Conservation (phyloP, 2,797 vertebrate genomes). For the Etheostoma perlongum region DNA sequence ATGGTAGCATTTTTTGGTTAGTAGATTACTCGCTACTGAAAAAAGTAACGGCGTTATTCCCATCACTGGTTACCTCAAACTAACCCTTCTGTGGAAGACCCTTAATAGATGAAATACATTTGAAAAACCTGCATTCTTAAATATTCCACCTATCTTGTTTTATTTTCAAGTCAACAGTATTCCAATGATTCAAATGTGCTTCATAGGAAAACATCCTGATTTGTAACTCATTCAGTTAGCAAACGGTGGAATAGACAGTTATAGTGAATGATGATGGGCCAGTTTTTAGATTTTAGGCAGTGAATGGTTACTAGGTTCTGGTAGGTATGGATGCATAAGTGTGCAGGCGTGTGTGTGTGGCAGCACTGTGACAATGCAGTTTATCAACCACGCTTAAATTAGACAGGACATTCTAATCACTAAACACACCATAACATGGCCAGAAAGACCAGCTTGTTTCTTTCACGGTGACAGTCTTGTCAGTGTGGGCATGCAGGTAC, state of each 20-base stretch:
- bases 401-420: constrained; percentile 62
- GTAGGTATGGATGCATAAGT: not conserved
- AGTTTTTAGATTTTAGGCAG: constrained; percentile 19
- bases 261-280: constrained; percentile 10
- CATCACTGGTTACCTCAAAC: no score
- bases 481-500: constrained; percentile 14
- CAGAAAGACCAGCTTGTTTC: constrained; percentile 58
- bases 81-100: no score
- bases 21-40: no score
- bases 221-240: constrained; percentile 5
- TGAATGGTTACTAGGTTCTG: constrained; percentile 4
- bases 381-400: constrained; percentile 61
- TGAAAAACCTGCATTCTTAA: no score
- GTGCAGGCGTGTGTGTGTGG: constrained; percentile 9
- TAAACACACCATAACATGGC: constrained; percentile 38
- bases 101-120: no score
- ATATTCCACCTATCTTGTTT: no score
- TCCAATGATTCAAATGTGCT: not conserved
- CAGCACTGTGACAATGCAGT: constrained; percentile 45
- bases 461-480: constrained; percentile 31
- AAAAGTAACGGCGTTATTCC: no score
- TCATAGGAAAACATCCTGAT: not conserved
- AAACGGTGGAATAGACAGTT: constrained; percentile 11
- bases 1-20: no score
- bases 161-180: not conserved